Conservation (phyloP, 2,797 vertebrate species). For the Notamacropus eugenii region DNA sequence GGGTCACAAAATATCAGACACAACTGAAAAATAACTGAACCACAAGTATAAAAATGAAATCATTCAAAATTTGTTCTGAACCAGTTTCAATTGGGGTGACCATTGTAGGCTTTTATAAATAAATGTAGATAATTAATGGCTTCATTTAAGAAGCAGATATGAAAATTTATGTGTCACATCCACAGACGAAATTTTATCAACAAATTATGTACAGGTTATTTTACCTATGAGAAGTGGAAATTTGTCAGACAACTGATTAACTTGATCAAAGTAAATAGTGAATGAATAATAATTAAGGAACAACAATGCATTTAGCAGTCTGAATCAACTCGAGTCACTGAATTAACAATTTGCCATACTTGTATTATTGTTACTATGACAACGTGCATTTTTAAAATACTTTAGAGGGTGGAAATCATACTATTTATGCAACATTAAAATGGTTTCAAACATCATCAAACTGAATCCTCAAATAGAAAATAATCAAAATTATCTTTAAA, state of each 20-base stretch:
- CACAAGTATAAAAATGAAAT: neutral
- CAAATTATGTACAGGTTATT: neutral
- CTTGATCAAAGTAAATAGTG: neutral
- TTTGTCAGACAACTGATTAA: conserved; percentile 6
- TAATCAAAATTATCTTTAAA: too few relatives aligned
- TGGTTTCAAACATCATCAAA: too few relatives aligned
- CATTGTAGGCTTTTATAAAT: conserved; percentile 2
- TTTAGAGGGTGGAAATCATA: neutral
- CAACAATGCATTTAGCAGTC: neutral
- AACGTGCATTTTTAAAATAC: neutral
- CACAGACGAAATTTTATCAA: neutral
- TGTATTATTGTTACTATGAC: neutral
- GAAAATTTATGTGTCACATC: too few relatives aligned
- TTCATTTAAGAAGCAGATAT: neutral
- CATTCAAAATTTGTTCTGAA: neutral
- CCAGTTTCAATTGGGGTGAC: neutral
- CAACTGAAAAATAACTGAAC: too few relatives aligned
- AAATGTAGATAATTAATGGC: neutral
- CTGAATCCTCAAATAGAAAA: too few relatives aligned
- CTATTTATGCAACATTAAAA: too few relatives aligned
- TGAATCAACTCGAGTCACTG: conserved; percentile 10
- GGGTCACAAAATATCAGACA: too few relatives aligned
- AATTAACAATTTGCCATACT: neutral
- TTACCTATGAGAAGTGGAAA: neutral
- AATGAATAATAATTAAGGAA: conserved; percentile 24